Evolutionary conservation across 2,113 vertebrate genomes (phyloP), one percentile per base, ranked within the genome.

Genomic region (Nesogale talazaci): DNA sequence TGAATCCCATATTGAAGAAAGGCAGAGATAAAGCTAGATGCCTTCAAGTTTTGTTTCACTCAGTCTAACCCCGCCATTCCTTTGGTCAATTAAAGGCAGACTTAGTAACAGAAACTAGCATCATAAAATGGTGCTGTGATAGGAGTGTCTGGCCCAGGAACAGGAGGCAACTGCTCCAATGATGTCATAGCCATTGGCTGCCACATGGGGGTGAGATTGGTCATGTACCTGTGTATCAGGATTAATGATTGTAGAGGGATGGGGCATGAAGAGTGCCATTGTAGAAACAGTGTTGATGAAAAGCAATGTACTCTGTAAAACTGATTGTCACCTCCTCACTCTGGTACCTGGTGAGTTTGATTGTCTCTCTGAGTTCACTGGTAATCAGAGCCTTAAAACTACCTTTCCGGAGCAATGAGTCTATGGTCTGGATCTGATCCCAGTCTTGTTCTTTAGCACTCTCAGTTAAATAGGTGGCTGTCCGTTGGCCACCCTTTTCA

Each of bases 291-390:
- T 98, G 98, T 94, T 98, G 98, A 89, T 98, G 98, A 94, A 98
- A 98, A 97, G 98, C 98, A 97, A 98, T 98, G 95, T 98, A 98
- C 78, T 98, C 98, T 94, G 98, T 98, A 4, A 98, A 98, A 97
- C 98, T 98, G 98, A 98, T 98, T 98, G 98, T 98, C 98, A 98
- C 98, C 97, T 98, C 98, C 98, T 98, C 98, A 97, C 98, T 98
- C 92, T 98, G 98, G 96, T 98, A 98, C 98, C 98, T 98, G 96
- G 98, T 98, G 84, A 98, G 98, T 96, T 98, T 98, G 98, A 98
- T 98, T 19, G 98, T 98, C 98, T 98, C 98, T 97, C 98, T 98
- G 98, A 98, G 98, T 96, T 98, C 98, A 98, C 98, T 98, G 96
- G 98, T 98, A 96, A 98, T 98, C 0, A 98, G 98, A 97, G 98